Evolutionary conservation across 2,797 vertebrate genomes (phyloP), one percentile per base, ranked within the genome.

Genomic region (Sebastes matsubarae): DNA sequence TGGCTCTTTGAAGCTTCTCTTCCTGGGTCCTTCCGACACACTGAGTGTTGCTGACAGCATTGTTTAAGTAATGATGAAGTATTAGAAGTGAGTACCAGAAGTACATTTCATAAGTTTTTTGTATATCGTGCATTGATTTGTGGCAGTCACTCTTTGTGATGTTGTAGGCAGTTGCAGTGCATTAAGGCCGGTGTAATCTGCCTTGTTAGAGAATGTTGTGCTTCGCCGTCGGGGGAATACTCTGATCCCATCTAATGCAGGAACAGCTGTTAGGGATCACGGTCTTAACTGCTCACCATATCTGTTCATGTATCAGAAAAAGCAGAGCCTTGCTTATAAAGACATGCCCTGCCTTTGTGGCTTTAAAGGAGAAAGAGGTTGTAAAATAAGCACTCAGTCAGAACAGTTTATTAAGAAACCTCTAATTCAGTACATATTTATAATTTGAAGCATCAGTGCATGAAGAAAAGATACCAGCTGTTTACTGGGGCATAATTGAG

Each of bases 211-310:
- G 88, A 94, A 94, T 93, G 88, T 83, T 87, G 80, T 89, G 86
- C 79, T 88, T 86, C 55, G 4, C 79, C 61, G 81, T 87, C 57
- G 4, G 80, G 93, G 92, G 92, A 94, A 92, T 93, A 88, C 78
- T 61, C 83, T 95, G 90, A 95, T 95, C 94, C 94, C 78, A 78
- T 83, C 76, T 93, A 95, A 94, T 92, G 85, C 91, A 80, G 87
- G 86, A 91, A 91, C 95, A 96, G 94, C 94, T 95, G 95, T 93
- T 91, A 77, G 79, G 88, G 92, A 94, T 96, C 92, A 93, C 71
- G 60, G 88, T 90, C 89, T 93, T 92, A 93, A 90, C 92, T 90
- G 88, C 85, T 91, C 80, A 80, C 86, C 87, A 79, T 93, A 91
- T 94, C 90, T 87, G 86, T 87, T 89, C 78, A 75, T 89, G 92